These are phyloP conservation scores for Parazoanthus darwini DNA, from an alignment of 92 coral and sea anemone species.

Conservation along the genomic window DNA sequence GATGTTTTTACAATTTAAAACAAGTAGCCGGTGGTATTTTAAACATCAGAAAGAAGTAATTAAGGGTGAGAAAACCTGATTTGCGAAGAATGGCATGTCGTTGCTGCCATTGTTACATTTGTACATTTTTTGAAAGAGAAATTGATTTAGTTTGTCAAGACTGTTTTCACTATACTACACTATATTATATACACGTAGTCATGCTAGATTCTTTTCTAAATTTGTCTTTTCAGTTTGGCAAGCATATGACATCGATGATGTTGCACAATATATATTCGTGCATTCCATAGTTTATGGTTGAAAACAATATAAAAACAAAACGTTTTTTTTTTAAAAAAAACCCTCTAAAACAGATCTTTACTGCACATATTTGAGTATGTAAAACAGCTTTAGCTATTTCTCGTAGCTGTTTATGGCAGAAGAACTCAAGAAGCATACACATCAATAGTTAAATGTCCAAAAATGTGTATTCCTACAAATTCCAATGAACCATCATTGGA, in stretches of 20 bases:
- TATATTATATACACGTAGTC: background rate
- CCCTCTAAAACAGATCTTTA: no score
- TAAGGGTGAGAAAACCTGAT: background rate
- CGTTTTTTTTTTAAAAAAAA: no score
- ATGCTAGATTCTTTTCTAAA: background rate
- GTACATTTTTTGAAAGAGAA: background rate
- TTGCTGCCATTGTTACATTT: background rate
- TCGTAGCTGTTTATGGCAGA: background rate
- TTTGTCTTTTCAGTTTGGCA: background rate
- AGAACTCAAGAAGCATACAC: no score
- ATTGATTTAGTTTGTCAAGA: background rate
- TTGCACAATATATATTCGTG: no score
- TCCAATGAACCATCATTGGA: background rate
- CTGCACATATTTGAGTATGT: background rate
- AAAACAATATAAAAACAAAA: no score
- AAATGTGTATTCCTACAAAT: no score
- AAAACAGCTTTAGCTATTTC: no score
- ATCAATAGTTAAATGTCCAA: no score
- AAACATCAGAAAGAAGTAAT: no score
- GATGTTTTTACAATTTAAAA: background rate
- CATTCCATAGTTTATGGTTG: background rate
- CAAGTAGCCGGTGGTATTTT: background rate
- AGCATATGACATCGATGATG: no score
- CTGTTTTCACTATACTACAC: background rate
- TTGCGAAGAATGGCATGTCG: background rate